Conservation (phyloP, 2,888 invertebrate species). For the Orgyia antiqua region DNA sequence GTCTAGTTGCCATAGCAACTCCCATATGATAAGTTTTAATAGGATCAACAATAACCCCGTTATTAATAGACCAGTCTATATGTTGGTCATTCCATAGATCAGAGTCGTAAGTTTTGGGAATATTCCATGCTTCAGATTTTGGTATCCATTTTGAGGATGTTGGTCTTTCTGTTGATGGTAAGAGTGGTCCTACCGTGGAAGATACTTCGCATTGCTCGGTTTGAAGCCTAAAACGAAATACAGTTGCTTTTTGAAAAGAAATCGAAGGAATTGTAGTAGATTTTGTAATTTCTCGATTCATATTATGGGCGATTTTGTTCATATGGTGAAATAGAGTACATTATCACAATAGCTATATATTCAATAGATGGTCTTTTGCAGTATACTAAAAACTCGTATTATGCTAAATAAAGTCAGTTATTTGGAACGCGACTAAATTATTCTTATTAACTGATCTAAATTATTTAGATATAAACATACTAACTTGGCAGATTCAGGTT, state of each 20-base stretch:
- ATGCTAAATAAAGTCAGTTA: no score
- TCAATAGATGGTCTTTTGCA: no score
- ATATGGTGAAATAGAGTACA: no score
- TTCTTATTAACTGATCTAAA: no score
- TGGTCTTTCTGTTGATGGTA: slow-evolving; percentile 33
- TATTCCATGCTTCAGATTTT: slow-evolving; percentile 32
- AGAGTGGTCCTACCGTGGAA: slow-evolving; percentile 55
- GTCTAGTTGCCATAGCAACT: slow-evolving; percentile 79
- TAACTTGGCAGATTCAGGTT: no score
- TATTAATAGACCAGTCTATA: slow-evolving; percentile 25
- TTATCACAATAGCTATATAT: no score
- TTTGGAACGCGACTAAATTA: no score
- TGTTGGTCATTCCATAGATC: slow-evolving; percentile 32
- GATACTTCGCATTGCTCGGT: slow-evolving; percentile 58
- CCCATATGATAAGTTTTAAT: slow-evolving; percentile 85
- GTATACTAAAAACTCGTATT: no score
- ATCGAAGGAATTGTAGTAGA: no score
- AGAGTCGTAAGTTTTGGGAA: slow-evolving; percentile 22
- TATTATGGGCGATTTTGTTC: no score
- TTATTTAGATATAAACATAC: no score
- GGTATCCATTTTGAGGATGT: slow-evolving; percentile 31
- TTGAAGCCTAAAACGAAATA: slow-evolving; percentile 29
- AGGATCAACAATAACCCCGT: slow-evolving; percentile 82
- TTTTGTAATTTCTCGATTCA: no score
- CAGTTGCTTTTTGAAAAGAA: not conserved